phyloP scores from a whole-genome alignment of 2,888 invertebrate species.

The Drosophila eohydei region DNA sequence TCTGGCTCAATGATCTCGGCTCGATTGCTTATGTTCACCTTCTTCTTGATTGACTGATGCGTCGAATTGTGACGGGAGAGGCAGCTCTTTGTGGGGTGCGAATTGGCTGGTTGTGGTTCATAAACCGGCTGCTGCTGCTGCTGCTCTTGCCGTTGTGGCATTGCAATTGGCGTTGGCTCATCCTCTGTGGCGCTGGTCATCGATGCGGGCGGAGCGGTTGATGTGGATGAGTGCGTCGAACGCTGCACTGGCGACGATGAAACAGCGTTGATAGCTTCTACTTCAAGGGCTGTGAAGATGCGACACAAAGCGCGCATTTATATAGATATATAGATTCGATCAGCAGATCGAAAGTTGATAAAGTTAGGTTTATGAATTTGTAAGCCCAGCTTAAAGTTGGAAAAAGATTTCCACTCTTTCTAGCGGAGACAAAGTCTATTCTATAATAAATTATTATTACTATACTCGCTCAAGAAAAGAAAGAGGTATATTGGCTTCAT shows the following conservation, averaged over 20 bases:
- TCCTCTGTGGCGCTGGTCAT: constrained; percentile 68
- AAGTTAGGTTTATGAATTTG: neutral
- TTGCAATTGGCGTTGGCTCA: constrained; percentile 10
- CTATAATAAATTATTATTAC: too few relatives aligned
- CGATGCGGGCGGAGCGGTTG: constrained; percentile 71
- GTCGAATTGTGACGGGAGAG: constrained; percentile 84
- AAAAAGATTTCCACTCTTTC: neutral
- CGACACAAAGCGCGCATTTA: constrained; percentile 21
- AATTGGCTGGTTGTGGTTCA: constrained; percentile 49
- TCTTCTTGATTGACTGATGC: constrained; percentile 84
- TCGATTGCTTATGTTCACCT: constrained; percentile 84
- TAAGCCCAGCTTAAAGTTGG: neutral
- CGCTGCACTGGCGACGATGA: constrained; percentile 20
- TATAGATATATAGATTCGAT: neutral
- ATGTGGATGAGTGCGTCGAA: constrained; percentile 67
- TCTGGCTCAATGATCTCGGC: constrained; percentile 84
- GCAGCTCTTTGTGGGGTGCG: constrained; percentile 82
- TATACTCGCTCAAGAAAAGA: too few relatives aligned
- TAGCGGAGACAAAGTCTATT: neutral
- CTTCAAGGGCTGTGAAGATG: constrained; percentile 41
- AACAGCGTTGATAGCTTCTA: constrained; percentile 18
- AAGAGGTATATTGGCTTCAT: too few relatives aligned
- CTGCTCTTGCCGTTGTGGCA: constrained; percentile 3
- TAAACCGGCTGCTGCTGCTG: constrained; percentile 9
- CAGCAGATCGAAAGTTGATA: neutral